phyloP scores from a whole-genome alignment of 2,797 vertebrate genomes.

The Anguilla obscura region DNA sequence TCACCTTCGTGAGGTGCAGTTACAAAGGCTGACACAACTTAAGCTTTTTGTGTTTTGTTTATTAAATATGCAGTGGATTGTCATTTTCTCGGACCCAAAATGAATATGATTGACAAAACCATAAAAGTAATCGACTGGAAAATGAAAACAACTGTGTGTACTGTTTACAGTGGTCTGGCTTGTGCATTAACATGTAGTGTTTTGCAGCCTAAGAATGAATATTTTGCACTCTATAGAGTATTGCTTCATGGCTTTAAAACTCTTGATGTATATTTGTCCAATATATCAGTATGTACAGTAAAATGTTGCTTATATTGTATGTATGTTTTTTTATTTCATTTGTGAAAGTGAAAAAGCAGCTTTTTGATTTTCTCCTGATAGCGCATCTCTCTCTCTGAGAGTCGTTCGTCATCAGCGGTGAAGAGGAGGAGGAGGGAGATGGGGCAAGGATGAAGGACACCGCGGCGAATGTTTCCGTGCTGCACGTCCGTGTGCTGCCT shows the following conservation, averaged over 20 bases:
- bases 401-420: slow-evolving; percentile 46
- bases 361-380: slow-evolving; percentile 48
- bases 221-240: slow-evolving; percentile 44
- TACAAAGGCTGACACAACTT: background rate
- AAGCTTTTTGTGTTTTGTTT: background rate
- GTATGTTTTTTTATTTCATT: slow-evolving; percentile 39
- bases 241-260: slow-evolving; percentile 50
- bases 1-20: slow-evolving; percentile 26
- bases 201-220: slow-evolving; percentile 26
- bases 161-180: slow-evolving; percentile 48
- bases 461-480: slow-evolving; percentile 79
- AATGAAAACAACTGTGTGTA: slow-evolving; percentile 48
- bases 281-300: slow-evolving; percentile 62
- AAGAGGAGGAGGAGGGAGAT: slow-evolving; percentile 43
- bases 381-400: slow-evolving; percentile 44
- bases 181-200: slow-evolving; percentile 40
- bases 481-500: slow-evolving; percentile 85
- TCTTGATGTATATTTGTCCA: slow-evolving; percentile 49
- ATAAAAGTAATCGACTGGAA: background rate
- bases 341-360: slow-evolving; percentile 50
- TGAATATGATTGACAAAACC: background rate
- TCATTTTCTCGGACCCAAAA: background rate
- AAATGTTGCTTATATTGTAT: slow-evolving; percentile 71
- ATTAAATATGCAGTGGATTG: background rate
- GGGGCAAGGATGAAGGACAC: slow-evolving; percentile 66